A percentile compares a stretch with the other conserved stretches of the same genome.
Evolutionary conservation across 2,888 invertebrate species (phyloP).

Genomic region (Macropis europaea): DNA sequence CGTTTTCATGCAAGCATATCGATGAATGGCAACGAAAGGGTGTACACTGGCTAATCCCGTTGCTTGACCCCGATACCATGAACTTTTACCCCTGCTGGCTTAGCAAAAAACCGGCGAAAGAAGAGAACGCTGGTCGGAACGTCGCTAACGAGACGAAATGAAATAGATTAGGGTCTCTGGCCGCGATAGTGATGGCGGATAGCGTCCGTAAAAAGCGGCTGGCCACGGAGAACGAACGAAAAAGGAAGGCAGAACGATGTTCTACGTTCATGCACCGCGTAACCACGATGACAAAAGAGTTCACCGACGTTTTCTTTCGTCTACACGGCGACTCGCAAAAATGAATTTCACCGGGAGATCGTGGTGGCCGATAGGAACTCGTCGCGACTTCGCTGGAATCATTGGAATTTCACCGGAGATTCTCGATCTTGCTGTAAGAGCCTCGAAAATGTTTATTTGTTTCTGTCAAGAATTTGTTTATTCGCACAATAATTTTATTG

Average conservation of each 20-base stretch:
- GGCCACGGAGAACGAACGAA: conserved; percentile 8
- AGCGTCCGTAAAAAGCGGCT: conserved; percentile 22
- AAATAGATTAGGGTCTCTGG: conserved; percentile 45
- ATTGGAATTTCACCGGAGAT: no score
- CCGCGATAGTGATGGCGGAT: conserved; percentile 29
- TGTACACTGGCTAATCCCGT: no score
- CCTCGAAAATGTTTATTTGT: no score
- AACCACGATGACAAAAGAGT: conserved; percentile 33
- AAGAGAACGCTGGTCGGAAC: conserved; percentile 14
- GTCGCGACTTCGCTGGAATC: no score
- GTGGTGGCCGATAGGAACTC: no score
- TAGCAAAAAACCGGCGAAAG: conserved; percentile 4
- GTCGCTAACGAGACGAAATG: conserved; percentile 41
- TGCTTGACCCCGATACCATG: neutral
- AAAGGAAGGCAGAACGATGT: conserved; percentile 12
- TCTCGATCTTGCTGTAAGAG: no score
- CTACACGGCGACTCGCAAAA: conserved; percentile 3
- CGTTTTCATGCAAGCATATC: no score
- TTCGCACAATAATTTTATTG: no score
- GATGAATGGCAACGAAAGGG: no score
- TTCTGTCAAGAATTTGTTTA: no score
- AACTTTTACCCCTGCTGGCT: neutral
- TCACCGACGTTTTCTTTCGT: neutral
- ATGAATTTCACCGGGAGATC: neutral
- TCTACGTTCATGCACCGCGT: conserved; percentile 23